Percentiles rank a stretch among this genome's conserved stretches.
Conservation (phyloP, 2,113 vertebrate species). For the Meriones unguiculatus region DNA sequence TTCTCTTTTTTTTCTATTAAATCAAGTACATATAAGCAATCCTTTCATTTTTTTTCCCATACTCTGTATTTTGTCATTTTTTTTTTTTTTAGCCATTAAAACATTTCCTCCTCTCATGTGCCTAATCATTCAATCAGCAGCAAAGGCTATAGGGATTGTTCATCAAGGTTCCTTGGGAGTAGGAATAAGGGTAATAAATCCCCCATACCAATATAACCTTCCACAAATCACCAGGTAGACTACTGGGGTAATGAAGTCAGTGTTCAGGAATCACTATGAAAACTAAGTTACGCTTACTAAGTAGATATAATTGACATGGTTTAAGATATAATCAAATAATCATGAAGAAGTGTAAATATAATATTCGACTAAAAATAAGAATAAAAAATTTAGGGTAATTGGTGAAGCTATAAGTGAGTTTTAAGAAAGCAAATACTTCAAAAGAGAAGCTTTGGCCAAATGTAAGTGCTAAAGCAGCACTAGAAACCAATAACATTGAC, state of each 20-base stretch:
- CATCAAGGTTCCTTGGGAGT: background rate
- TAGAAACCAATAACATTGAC: background rate
- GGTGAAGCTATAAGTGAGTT: background rate
- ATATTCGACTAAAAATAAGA: background rate
- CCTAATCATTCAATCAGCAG: slow-evolving; percentile 13
- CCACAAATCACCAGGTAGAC: slow-evolving; percentile 35
- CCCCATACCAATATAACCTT: slow-evolving; percentile 18
- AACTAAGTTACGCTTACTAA: background rate
- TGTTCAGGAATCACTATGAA: background rate
- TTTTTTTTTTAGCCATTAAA: background rate
- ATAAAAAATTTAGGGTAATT: background rate
- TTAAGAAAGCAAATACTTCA: background rate
- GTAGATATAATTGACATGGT: background rate
- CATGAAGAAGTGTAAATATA: background rate
- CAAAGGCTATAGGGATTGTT: slow-evolving; percentile 5
- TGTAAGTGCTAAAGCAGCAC: background rate
- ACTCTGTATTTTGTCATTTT: background rate
- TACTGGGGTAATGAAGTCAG: slow-evolving; percentile 3
- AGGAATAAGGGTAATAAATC: background rate
- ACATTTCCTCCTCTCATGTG: background rate
- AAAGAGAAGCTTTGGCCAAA: background rate
- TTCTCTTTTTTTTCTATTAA: background rate
- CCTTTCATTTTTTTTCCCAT: background rate
- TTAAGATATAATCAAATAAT: background rate
- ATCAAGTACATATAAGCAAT: background rate